Evolutionary conservation across 2,113 vertebrate genomes (phyloP).

Genomic region (Microcebus murinus): DNA sequence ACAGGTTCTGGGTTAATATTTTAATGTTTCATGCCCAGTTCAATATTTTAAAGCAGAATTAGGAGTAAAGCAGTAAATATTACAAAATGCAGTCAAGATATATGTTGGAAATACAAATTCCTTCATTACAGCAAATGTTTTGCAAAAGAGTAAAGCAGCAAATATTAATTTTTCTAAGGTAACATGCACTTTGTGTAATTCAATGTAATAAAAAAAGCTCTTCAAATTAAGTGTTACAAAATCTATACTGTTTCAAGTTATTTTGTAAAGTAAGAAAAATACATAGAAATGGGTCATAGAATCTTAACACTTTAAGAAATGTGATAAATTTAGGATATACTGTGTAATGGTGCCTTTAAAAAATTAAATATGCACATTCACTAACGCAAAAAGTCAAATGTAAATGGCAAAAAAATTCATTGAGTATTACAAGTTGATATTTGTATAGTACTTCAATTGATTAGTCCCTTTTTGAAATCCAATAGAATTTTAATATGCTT

Average conservation of each 20-base stretch:
- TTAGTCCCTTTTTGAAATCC: slow-evolving; percentile 71
- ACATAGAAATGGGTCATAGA: slow-evolving; percentile 80
- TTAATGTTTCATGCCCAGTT: slow-evolving; percentile 77
- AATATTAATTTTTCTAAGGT: slow-evolving; percentile 68
- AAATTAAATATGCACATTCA: slow-evolving; percentile 78
- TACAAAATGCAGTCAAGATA: slow-evolving; percentile 78
- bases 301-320: slow-evolving; percentile 78
- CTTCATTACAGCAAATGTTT: slow-evolving; percentile 77
- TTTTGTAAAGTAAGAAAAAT: slow-evolving; percentile 82
- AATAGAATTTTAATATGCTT: slow-evolving; percentile 68
- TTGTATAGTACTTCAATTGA: slow-evolving; percentile 69
- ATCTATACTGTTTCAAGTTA: slow-evolving; percentile 80
- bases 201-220: slow-evolving; percentile 77
- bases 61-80: slow-evolving; percentile 75
- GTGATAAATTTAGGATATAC: slow-evolving; percentile 73
- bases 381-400: slow-evolving; percentile 77
- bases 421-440: slow-evolving; percentile 66
- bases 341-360: slow-evolving; percentile 80
- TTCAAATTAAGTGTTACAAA: slow-evolving; percentile 81
- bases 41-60: slow-evolving; percentile 75
- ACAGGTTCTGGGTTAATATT: slow-evolving; percentile 74
- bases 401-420: slow-evolving; percentile 75
- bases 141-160: slow-evolving; percentile 78
- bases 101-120: slow-evolving; percentile 75
- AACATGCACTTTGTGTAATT: slow-evolving; percentile 72